Evolutionary conservation across 92 coral and sea anemone species (phyloP).

Genomic region (Anthopleura xanthogrammica): DNA sequence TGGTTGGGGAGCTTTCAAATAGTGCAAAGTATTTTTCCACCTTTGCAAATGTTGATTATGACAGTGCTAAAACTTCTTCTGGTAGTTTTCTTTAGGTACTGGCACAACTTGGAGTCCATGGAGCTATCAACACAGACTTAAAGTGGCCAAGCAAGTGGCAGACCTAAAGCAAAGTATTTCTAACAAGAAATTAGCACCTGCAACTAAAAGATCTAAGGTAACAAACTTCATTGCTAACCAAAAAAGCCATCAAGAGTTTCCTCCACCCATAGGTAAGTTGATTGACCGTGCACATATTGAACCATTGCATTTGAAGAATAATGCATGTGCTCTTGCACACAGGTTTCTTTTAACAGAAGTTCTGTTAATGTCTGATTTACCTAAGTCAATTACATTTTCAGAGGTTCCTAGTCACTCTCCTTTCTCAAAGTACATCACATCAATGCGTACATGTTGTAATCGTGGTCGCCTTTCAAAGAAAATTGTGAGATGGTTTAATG

Average conservation of each 20-base stretch:
- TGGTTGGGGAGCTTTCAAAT: slow-evolving; percentile 41
- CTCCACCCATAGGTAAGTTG: slow-evolving; percentile 43
- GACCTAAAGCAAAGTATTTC: no score
- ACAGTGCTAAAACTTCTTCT: no score
- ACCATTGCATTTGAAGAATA: slow-evolving; percentile 59
- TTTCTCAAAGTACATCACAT: slow-evolving; percentile 27
- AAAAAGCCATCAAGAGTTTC: slow-evolving; percentile 53
- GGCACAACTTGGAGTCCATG: no score
- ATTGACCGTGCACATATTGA: slow-evolving; percentile 64
- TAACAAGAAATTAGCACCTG: no score
- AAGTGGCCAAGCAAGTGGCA: no score
- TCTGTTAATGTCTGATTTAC: slow-evolving; percentile 38
- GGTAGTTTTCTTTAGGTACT: no score
- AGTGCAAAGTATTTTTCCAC: slow-evolving; percentile 58
- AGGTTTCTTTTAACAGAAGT: slow-evolving; percentile 34
- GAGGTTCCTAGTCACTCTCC: slow-evolving; percentile 45
- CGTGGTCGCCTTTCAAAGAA: slow-evolving; percentile 37
- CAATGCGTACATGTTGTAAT: slow-evolving; percentile 17
- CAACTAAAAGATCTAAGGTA: slow-evolving; percentile 35
- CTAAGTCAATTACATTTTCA: slow-evolving; percentile 27
- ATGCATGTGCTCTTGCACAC: slow-evolving; percentile 51
- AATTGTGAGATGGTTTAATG: slow-evolving; percentile 49
- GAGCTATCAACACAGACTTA: no score
- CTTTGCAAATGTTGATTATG: slow-evolving; percentile 50
- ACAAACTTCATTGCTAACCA: slow-evolving; percentile 48